Conservation (phyloP, 2,797 vertebrate species). For the Thunnus albacares region DNA sequence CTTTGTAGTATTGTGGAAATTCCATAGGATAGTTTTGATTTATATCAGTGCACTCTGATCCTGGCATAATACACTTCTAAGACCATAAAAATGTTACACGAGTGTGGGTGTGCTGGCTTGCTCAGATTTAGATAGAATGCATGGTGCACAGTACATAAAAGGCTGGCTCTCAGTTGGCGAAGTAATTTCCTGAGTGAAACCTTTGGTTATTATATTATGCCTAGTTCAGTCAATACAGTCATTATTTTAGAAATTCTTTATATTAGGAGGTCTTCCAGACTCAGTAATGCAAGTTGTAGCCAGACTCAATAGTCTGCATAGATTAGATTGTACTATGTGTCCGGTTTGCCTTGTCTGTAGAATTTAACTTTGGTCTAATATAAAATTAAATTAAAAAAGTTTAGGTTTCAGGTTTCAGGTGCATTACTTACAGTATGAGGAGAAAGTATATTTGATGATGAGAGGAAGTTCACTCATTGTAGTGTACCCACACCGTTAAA, state of each 20-base stretch:
- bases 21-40: neutral
- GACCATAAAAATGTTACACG: slow-evolving; percentile 5
- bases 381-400: too few relatives aligned
- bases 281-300: neutral
- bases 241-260: neutral
- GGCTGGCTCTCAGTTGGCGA: neutral
- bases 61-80: neutral
- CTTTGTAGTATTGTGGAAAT: neutral
- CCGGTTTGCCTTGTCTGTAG: neutral
- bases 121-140: neutral
- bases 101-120: slow-evolving; percentile 4
- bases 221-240: neutral
- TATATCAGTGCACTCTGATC: slow-evolving; percentile 28
- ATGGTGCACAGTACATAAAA: neutral
- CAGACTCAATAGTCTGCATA: neutral
- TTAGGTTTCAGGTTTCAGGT: too few relatives aligned
- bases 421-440: too few relatives aligned
- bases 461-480: too few relatives aligned
- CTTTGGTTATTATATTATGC: slow-evolving; percentile 15
- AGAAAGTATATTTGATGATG: too few relatives aligned
- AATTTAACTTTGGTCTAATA: too few relatives aligned
- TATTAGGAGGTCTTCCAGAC: neutral
- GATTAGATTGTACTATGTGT: neutral
- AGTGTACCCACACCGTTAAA: too few relatives aligned
- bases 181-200: slow-evolving; percentile 11